phyloP scores from a whole-genome alignment of 2,113 vertebrate genomes.

The Beaufortia kweichowensis region DNA sequence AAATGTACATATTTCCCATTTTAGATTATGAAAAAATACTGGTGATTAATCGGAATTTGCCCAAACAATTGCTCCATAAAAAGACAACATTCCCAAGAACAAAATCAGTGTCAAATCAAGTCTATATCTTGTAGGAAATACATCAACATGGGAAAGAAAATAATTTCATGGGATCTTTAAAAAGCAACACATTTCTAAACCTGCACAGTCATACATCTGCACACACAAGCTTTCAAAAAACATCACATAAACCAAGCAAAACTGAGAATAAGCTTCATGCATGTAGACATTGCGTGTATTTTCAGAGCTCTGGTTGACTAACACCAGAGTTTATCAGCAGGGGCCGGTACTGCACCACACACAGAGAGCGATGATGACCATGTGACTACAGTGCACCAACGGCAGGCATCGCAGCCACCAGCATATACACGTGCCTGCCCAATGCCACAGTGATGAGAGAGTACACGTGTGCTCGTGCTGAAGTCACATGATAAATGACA shows the following conservation, averaged over 20 bases:
- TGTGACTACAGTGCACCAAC: conserved; percentile 35
- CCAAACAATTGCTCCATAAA: no score
- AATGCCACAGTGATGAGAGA: conserved; percentile 36
- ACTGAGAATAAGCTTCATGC: conserved; percentile 34
- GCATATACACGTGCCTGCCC: conserved; percentile 29
- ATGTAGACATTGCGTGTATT: conserved; percentile 3
- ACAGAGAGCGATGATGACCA: conserved; percentile 23
- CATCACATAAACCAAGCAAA: background rate
- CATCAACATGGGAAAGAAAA: no score
- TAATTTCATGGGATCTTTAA: background rate
- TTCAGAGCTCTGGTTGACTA: background rate
- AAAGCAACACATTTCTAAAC: background rate
- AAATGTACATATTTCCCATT: no score
- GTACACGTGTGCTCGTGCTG: conserved; percentile 50
- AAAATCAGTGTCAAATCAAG: no score
- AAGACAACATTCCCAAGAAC: no score
- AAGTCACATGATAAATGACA: conserved; percentile 7
- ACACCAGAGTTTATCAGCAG: conserved; percentile 18
- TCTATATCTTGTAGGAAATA: no score
- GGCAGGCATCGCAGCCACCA: conserved; percentile 7
- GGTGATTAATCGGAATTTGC: no score
- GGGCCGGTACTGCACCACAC: conserved; percentile 17
- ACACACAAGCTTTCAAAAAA: background rate
- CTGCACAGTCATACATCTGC: background rate
- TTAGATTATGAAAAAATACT: no score